Evolutionary conservation across 1,140 invertebrate species (phyloP).

Genomic region (Zaprionus camerounensis): DNA sequence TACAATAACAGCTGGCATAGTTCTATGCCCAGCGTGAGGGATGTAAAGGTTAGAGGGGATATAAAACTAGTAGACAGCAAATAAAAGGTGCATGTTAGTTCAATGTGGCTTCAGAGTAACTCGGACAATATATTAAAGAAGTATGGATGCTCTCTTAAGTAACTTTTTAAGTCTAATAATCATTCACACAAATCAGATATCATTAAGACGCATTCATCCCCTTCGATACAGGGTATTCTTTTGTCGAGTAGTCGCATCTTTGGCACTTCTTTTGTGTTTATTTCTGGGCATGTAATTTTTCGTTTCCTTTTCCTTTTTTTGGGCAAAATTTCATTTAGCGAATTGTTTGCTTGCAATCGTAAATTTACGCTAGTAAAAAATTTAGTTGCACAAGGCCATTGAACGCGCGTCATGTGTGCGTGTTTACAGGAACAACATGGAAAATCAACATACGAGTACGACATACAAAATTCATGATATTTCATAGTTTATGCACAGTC

Average conservation of each 20-base stretch:
- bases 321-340: conserved; percentile 69
- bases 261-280: not conserved
- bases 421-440: conserved; percentile 72
- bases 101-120: too few relatives aligned
- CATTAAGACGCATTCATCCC: not conserved
- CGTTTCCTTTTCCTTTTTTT: conserved; percentile 8
- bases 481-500: conserved; percentile 69
- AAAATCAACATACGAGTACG: conserved; percentile 62
- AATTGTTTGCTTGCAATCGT: conserved; percentile 74
- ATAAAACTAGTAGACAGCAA: not conserved
- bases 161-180: not conserved
- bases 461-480: conserved; percentile 77
- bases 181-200: not conserved
- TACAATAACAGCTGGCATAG: conserved; percentile 69
- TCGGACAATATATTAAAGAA: too few relatives aligned
- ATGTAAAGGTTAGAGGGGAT: not conserved
- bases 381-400: conserved; percentile 59
- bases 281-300: conserved; percentile 7
- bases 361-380: conserved; percentile 65
- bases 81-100: not conserved
- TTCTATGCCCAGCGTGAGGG: conserved; percentile 23
- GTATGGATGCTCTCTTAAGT: too few relatives aligned
- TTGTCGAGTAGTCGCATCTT: not conserved
- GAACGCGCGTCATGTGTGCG: conserved; percentile 67
- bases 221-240: not conserved